Evolutionary conservation across 1,140 invertebrate species (phyloP), one percentile per base, ranked within the genome.

Genomic region (Pemphigus obesinymphae): DNA sequence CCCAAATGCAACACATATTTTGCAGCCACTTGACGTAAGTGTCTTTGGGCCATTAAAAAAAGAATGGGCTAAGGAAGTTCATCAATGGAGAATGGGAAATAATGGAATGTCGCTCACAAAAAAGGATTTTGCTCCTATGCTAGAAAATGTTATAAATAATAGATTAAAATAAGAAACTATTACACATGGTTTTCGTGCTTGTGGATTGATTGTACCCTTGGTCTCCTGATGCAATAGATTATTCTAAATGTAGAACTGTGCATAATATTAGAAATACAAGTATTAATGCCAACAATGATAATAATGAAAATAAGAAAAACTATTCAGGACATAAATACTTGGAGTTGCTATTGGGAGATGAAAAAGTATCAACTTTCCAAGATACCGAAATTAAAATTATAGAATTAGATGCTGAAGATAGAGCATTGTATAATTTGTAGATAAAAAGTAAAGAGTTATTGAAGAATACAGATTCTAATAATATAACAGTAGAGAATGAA

Each of bases 21-120:
- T 87, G 6, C 87, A 88, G 83, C 87, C 87, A 10, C 61, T 85
- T 29, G 87, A 88, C 83, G n/a, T n/a, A n/a, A n/a, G 85, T 88
- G 3, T 72, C 34, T 87, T 88, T 84, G 66, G 82, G 1, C 85
- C 86, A 20, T 3, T 37, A 17, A 80, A 88, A 85, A 58, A 63
- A 53, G 82, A 58, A 15, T 88, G 87, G 87, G 85, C 83, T 73
- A 84, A 86, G 61, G 48, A 82, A 3, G 84, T 87, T 50, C 31
- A 75, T 53, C 26, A 75, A 45, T 83, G 84, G 53, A 83, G 70
- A 80, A 43, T 66, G 15, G 82, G 84, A 55, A 82, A 82, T 43
- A 48, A 43, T 8, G 83, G 76, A 20, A 84, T 84, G 82, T 70
- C 31, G 11, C 83, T 88, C 6, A 86, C 82, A 17, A 86, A 86